Evolutionary conservation across 2,113 vertebrate genomes (phyloP), one percentile per base, ranked within the genome.

Genomic region (Saccopteryx bilineata): DNA sequence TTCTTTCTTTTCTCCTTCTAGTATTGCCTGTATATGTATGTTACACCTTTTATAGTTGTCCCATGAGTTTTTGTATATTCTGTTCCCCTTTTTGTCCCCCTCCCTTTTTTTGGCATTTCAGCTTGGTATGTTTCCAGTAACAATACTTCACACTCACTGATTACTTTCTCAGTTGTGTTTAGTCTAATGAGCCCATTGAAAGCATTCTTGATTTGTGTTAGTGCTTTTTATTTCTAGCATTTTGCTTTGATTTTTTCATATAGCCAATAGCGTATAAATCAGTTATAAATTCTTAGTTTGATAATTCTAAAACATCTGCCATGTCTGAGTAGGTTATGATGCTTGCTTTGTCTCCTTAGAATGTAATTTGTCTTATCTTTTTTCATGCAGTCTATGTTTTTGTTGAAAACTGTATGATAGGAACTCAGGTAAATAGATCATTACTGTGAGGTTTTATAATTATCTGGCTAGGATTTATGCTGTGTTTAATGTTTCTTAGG

Each of bases 291-390:
- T 90, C 28, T 50, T 74, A 46, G 82, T 90, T 80, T 85, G 39
- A 63, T 85, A 46, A 75, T 31, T 90, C 28, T 33, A 81, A 12
- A 69, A 33, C 80, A 26, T 91, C 58, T 83, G 3, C 26, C 63
- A 52, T 56, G 26, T n/a, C 23, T 58, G 65, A 76, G 15, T 93
- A 78, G 54, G 28, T 65, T 88, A 33, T 61, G 52, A 68, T 68
- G n/a, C 56, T 84, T 89, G 61, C 65, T 94, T 81, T 91, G 15
- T 83, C 63, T 96, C 28, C 90, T 83, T 58, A 54, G 33, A 90
- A 10, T 61, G 13, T 76, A 3, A 33, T 52, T 86, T 92, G 60
- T 68, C 48, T 76, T 74, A 50, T 60, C 50, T 87, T 71, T 78
- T 88, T 28, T n/a, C 7, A 65, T 60, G 50, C 31, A 23, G 31